phyloP scores from a whole-genome alignment of 2,113 vertebrate species.

The Forbesichthys agassizii region DNA sequence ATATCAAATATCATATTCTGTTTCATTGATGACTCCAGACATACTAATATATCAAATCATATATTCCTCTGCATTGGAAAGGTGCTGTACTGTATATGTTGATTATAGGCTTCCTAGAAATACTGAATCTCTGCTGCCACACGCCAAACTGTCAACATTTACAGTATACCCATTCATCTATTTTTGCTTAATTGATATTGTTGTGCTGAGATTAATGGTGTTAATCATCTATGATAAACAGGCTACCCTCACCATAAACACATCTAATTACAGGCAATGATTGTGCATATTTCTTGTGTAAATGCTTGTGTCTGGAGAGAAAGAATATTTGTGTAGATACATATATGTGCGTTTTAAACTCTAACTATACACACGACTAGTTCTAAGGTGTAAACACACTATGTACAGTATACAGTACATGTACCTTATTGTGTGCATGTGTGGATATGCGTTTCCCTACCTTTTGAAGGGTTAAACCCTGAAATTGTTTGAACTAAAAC shows the following conservation, averaged over 20 bases:
- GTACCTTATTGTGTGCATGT: not conserved
- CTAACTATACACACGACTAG: too few species aligned
- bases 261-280: constrained; percentile 17
- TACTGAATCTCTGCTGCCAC: not conserved
- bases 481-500: constrained; percentile 29
- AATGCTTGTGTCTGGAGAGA: not conserved
- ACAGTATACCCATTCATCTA: constrained; percentile 12
- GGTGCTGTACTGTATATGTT: not conserved
- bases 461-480: constrained; percentile 2
- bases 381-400: not conserved
- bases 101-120: not conserved
- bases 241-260: constrained; percentile 13
- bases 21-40: too few species aligned
- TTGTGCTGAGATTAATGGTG: constrained; percentile 14
- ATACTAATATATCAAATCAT: too few species aligned
- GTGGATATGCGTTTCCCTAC: not conserved
- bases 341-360: too few species aligned
- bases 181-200: constrained; percentile 29
- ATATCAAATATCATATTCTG: too few species aligned
- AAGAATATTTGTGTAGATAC: not conserved
- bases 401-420: not conserved
- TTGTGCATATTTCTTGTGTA: constrained; percentile 7
- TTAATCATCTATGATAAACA: constrained; percentile 13
- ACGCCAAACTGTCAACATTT: constrained; percentile 12
- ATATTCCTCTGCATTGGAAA: not conserved